Evolutionary conservation across 2,113 vertebrate species (phyloP), one percentile per base, ranked within the genome.

Genomic region (Nematolebias whitei): DNA sequence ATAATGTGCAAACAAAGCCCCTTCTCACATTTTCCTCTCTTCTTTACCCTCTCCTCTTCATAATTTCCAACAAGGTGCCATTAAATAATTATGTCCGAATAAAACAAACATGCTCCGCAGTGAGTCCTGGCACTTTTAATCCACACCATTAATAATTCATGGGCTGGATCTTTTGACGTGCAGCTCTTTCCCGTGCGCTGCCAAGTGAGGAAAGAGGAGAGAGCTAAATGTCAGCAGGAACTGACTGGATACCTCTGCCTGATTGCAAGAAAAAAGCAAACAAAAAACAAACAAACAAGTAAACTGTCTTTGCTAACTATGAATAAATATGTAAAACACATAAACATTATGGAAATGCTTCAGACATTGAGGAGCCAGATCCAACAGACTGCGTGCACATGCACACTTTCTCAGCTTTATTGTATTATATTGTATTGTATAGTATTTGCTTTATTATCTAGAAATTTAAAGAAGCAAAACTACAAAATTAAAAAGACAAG

Each of bases 71-170:
- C 73, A 72, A 84, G 85, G 68, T 71, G 68, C 85, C 78, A 85
- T 86, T 86, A 84, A 83, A 87, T 85, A 88, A 87, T 91, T 88
- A 88, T 45, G 38, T 84, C 80, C 78, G 87, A 83, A 91, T 83
- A 86, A 87, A 92, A 85, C 81, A 88, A 88, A 89, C 84, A 82
- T 63, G 65, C 78, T 79, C 72, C 69, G 50, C 81, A 40, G 82
- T 78, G 79, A 85, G 78, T 82, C 63, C 77, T 68, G 73, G 79
- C 82, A 78, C 71, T 63, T 74, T 82, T 82, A 78, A 84, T 76
- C 73, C 54, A 26, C 26, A 66, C 73, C 70, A 79, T 91, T 86
- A 91, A 91, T 91, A 88, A 90, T 91, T 89, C 85, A 90, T 83
- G 54, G 3, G 29, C 62, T 57, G 65, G 74, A 79, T 81, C 73